Evolutionary conservation across 2,888 invertebrate genomes (phyloP).

Genomic region (Myathropa florea): DNA sequence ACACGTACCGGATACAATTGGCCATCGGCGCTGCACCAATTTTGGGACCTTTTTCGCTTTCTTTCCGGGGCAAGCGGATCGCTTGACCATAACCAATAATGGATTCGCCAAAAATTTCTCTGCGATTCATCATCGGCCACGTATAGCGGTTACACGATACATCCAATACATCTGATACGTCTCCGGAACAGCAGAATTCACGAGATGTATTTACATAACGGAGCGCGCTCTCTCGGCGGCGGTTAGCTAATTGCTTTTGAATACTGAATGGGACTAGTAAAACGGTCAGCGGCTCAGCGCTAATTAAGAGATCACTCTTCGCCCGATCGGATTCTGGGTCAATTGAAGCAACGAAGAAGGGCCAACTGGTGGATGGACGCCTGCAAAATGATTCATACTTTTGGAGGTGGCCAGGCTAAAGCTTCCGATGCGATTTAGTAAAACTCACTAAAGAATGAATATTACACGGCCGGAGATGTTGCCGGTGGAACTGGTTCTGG

Average conservation of each 20-base stretch:
- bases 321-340: conserved; percentile 40
- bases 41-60: conserved; percentile 55
- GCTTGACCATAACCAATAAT: conserved; percentile 13
- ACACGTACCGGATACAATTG: conserved; percentile 22
- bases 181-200: background rate
- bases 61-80: conserved; percentile 31
- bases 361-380: background rate
- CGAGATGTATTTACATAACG: conserved; percentile 55
- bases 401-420: background rate
- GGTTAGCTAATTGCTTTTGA: conserved; percentile 52
- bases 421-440: background rate
- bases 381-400: conserved; percentile 38
- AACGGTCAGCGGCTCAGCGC: conserved; percentile 30
- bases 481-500: conserved; percentile 32
- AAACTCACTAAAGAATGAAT: background rate
- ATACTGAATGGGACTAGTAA: conserved; percentile 13
- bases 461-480: background rate
- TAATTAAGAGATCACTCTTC: conserved; percentile 55
- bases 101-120: conserved; percentile 45
- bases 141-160: conserved; percentile 30
- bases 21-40: background rate
- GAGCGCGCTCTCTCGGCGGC: conserved; percentile 20
- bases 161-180: background rate
- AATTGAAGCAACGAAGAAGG: conserved; percentile 3
- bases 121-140: conserved; percentile 16